Conservation (phyloP, 2,797 vertebrate genomes). For the Falco rusticolus region DNA sequence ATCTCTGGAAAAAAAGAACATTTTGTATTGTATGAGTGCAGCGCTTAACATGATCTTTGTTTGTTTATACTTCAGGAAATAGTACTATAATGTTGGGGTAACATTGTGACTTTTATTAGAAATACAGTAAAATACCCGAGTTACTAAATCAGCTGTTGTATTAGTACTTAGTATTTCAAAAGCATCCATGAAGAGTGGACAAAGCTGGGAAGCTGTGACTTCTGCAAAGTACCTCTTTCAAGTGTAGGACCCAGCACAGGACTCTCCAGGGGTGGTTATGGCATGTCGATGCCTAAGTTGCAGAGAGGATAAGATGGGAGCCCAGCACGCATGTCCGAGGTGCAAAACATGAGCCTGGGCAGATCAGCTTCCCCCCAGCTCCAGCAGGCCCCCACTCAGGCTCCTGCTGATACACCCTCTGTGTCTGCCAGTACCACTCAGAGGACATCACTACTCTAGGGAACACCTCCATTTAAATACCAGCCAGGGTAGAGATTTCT, state of each 20-base stretch:
- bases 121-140: not conserved
- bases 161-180: not conserved
- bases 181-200: not conserved
- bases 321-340: not conserved
- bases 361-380: not conserved
- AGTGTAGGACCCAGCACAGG: not conserved
- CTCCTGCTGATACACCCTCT: not conserved
- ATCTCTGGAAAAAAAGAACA: not conserved
- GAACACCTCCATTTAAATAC: not conserved
- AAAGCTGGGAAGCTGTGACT: not conserved
- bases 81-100: not conserved
- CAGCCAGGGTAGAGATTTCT: not conserved
- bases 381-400: not conserved
- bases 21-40: not conserved
- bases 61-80: not conserved
- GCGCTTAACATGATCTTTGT: fast-evolving
- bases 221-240: not conserved
- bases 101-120: not conserved
- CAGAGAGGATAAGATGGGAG: not conserved
- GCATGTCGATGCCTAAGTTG: fast-evolving
- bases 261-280: not conserved
- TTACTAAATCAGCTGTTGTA: not conserved
- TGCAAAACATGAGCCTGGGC: not conserved
- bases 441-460: not conserved
- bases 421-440: not conserved